Percentiles rank a stretch among this genome's conserved stretches.
Evolutionary conservation across 1,140 invertebrate species (phyloP).

Genomic region (Drosophila santomea): DNA sequence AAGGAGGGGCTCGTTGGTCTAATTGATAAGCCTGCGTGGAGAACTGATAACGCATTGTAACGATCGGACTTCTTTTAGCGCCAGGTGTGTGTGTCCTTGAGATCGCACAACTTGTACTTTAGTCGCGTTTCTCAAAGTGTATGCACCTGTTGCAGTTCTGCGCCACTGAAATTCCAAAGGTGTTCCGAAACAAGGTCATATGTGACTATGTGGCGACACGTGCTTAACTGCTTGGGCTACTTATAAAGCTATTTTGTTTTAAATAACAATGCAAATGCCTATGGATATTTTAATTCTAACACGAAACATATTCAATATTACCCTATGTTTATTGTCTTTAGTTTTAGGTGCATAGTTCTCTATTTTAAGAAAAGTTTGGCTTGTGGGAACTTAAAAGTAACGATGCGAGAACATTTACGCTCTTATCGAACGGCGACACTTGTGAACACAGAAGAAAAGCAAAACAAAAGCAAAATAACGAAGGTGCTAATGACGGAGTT

Average conservation of each 20-base stretch:
- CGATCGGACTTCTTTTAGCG: background rate
- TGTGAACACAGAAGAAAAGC: constrained; percentile 18
- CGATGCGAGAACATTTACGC: background rate
- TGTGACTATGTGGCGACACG: constrained; percentile 24
- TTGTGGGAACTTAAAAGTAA: background rate
- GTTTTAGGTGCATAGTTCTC: background rate
- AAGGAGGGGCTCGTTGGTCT: constrained; percentile 23
- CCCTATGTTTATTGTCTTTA: no score
- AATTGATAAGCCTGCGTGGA: constrained; percentile 5
- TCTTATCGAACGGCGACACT: constrained; percentile 6
- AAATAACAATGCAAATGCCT: constrained; percentile 14
- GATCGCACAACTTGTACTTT: background rate
- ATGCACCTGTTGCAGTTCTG: background rate
- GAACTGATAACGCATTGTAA: constrained; percentile 5
- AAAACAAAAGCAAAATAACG: constrained; percentile 21
- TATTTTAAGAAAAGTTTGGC: background rate
- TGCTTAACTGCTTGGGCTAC: constrained; percentile 23
- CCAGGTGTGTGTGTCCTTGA: constrained; percentile 4
- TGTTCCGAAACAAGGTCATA: constrained; percentile 21
- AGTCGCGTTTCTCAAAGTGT: background rate
- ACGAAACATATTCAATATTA: constrained; percentile 22
- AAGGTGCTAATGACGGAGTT: constrained; percentile 8
- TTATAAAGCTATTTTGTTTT: constrained; percentile 8
- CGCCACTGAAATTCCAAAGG: constrained; percentile 32
- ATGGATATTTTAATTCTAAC: constrained; percentile 1